phyloP scores from a whole-genome alignment of 2,797 vertebrate species.

The Sebastes matsubarae region DNA sequence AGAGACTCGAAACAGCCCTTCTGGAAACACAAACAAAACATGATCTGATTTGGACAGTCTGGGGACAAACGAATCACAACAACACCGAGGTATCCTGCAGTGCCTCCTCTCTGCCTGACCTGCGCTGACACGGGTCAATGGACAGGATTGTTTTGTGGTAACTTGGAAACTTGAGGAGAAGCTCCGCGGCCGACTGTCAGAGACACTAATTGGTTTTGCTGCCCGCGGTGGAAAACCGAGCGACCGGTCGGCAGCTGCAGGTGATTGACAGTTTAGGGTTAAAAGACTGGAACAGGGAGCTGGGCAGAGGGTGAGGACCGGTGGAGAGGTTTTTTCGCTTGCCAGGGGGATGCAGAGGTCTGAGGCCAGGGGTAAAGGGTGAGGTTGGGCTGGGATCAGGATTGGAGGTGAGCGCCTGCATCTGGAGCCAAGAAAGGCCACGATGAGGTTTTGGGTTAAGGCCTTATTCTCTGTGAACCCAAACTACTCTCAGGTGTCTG shows the following conservation, averaged over 20 bases:
- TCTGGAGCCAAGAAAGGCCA: background rate
- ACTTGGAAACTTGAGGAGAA: slow-evolving; percentile 32
- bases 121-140: slow-evolving; percentile 34
- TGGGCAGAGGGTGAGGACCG: background rate
- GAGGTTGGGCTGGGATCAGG: background rate
- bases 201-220: slow-evolving; percentile 63
- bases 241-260: slow-evolving; percentile 5
- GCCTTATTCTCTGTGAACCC: background rate
- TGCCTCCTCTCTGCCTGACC: slow-evolving; percentile 42
- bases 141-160: slow-evolving; percentile 31
- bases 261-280: slow-evolving; percentile 34
- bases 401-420: background rate
- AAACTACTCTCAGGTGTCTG: background rate
- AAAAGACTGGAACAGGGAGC: slow-evolving; percentile 7
- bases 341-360: background rate
- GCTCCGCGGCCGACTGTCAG: slow-evolving; percentile 36
- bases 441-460: background rate
- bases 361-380: background rate
- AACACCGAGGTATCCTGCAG: slow-evolving; percentile 6
- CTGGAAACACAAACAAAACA: slow-evolving; percentile 17
- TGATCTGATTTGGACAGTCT: slow-evolving; percentile 23
- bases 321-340: background rate
- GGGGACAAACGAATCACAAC: slow-evolving; percentile 28
- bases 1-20: background rate
- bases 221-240: slow-evolving; percentile 35